These are phyloP conservation scores for Hyperoplus immaculatus DNA, from an alignment of 2,797 vertebrate genomes.

Conservation along the genomic window DNA sequence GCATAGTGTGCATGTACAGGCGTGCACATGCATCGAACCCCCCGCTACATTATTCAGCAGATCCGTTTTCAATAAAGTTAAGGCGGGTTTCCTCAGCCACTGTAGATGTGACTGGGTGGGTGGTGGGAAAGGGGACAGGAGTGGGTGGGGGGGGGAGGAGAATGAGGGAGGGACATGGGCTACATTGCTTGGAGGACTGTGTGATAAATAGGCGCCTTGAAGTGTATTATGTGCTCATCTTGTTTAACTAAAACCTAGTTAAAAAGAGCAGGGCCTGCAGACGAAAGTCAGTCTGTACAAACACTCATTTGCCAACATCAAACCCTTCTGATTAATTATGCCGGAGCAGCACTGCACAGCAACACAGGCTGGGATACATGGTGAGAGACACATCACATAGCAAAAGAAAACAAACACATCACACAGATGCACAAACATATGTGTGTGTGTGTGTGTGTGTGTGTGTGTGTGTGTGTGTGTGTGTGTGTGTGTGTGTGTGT, in stretches of 20 bases:
- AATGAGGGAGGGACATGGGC: constrained; percentile 20
- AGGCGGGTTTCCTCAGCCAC: constrained; percentile 49
- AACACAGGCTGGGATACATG: constrained; percentile 45
- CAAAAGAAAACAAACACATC: constrained; percentile 53
- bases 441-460: neutral
- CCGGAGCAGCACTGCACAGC: constrained; percentile 46
- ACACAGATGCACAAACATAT: constrained; percentile 40
- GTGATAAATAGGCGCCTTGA: constrained; percentile 73
- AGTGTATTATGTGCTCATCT: constrained; percentile 66
- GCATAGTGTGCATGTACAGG: constrained; percentile 12
- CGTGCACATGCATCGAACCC: constrained; percentile 6
- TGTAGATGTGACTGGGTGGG: constrained; percentile 41
- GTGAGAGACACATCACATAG: constrained; percentile 44
- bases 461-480: constrained; percentile 11
- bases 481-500: neutral
- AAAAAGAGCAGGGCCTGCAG: constrained; percentile 71
- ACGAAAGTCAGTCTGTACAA: constrained; percentile 69
- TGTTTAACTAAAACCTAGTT: constrained; percentile 76
- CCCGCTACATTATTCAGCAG: constrained; percentile 62
- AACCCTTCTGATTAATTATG: constrained; percentile 80
- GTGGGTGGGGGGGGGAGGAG: neutral
- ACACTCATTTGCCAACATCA: constrained; percentile 80
- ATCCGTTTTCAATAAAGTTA: constrained; percentile 58
- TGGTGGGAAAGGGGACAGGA: constrained; percentile 24
- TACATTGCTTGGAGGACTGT: constrained; percentile 46